phyloP scores from a whole-genome alignment of 2,888 invertebrate species.

The Glaucopsyche alexis region DNA sequence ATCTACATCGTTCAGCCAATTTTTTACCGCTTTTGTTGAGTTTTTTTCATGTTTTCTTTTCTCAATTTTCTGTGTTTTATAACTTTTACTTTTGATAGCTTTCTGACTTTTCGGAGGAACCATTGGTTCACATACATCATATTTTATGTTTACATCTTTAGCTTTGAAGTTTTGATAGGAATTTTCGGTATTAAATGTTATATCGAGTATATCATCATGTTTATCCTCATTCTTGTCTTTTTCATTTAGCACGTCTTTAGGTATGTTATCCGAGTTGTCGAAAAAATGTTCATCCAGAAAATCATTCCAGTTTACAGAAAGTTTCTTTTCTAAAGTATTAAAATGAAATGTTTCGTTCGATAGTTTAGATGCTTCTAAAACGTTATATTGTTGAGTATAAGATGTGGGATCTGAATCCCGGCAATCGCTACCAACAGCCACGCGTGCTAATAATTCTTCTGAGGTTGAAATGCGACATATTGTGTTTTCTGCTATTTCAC shows the following conservation, averaged over 20 bases:
- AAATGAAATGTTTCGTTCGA: background rate
- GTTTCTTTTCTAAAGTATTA: background rate
- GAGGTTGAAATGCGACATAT: background rate
- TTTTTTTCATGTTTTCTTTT: constrained; percentile 40
- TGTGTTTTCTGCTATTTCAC: background rate
- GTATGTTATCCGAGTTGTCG: background rate
- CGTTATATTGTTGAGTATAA: background rate
- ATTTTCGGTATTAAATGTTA: background rate
- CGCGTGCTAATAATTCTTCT: background rate
- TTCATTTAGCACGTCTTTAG: background rate
- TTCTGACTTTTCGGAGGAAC: background rate
- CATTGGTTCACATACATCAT: background rate
- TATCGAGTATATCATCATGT: background rate
- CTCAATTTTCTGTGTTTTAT: constrained; percentile 42
- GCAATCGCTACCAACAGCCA: background rate
- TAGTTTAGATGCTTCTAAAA: background rate
- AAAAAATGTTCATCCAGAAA: constrained; percentile 30
- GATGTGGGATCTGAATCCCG: background rate
- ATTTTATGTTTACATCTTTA: background rate
- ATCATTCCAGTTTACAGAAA: constrained; percentile 30
- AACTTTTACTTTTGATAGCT: constrained; percentile 31
- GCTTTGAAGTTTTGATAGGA: background rate
- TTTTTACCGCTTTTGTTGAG: constrained; percentile 53
- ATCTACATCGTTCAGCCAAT: constrained; percentile 57
- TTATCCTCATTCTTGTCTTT: background rate